Conservation (phyloP, 2,113 vertebrate species). For the Melanerpes aurifrons region DNA sequence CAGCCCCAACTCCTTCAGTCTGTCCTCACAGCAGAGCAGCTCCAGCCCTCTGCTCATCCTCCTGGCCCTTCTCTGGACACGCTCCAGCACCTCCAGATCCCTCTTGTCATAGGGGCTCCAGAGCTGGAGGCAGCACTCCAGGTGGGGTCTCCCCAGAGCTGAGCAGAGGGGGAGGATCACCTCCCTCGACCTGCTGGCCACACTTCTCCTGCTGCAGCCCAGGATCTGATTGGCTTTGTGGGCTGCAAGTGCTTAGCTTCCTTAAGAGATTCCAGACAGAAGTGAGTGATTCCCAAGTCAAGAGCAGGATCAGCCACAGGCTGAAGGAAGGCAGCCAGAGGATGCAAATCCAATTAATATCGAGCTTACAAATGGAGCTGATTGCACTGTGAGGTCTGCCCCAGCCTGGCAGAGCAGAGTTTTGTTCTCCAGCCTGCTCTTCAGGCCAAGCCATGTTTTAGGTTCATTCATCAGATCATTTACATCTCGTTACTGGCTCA, state of each 20-base stretch:
- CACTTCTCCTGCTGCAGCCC: too few species aligned
- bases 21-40: too few species aligned
- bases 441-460: neutral
- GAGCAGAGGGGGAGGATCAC: too few species aligned
- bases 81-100: too few species aligned
- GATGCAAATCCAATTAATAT: constrained; percentile 44
- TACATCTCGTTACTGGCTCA: constrained; percentile 46
- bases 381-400: neutral
- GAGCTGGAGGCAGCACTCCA: too few species aligned
- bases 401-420: constrained; percentile 6
- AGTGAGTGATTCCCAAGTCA: neutral
- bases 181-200: too few species aligned
- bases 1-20: too few species aligned
- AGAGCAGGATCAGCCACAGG: neutral
- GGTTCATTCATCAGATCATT: constrained; percentile 28
- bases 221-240: too few species aligned
- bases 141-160: too few species aligned
- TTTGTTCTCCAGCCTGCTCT: neutral
- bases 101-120: too few species aligned
- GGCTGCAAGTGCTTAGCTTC: neutral
- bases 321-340: constrained; percentile 13
- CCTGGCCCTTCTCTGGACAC: too few species aligned
- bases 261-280: neutral
- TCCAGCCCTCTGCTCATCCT: too few species aligned
- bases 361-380: constrained; percentile 24